These are phyloP conservation scores for Macrobrachium nipponense DNA, from an alignment of 1,140 invertebrate genomes.

Conservation along the genomic window DNA sequence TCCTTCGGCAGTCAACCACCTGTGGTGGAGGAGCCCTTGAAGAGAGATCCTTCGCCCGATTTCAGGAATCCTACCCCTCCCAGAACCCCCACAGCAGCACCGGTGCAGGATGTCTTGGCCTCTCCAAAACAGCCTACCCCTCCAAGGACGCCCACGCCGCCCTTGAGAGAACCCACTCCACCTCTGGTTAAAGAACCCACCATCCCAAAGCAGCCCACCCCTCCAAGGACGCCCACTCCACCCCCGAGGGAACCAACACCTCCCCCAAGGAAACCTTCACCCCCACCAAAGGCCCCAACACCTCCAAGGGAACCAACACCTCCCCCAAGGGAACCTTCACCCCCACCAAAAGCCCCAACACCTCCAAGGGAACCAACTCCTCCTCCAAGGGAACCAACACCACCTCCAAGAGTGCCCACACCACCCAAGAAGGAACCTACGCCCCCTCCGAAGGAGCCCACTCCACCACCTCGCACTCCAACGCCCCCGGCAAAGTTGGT, in stretches of 20 bases:
- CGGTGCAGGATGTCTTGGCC: too few species aligned
- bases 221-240: conserved; percentile 13
- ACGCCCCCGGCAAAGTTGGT: conserved; percentile 6
- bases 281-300: conserved; percentile 29
- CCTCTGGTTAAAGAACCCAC: not conserved
- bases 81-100: not conserved
- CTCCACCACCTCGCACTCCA: conserved; percentile 2
- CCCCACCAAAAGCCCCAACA: conserved; percentile 34
- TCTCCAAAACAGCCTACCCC: too few species aligned
- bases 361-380: conserved; percentile 31
- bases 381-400: conserved; percentile 12
- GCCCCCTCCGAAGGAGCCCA: conserved; percentile 29
- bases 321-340: conserved; percentile 38
- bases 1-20: too few species aligned
- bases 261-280: conserved; percentile 38
- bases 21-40: too few species aligned
- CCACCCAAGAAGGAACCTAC: conserved; percentile 32
- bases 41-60: too few species aligned
- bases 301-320: conserved; percentile 36
- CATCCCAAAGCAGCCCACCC: conserved; percentile 16
- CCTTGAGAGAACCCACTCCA: not conserved
- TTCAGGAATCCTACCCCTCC: not conserved
- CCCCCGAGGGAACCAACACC: conserved; percentile 28
- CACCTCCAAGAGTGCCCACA: conserved; percentile 27
- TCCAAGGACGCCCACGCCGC: not conserved